Base-by-base conservation (phyloP, 2,113 vertebrate genomes). In the Oophaga pumilio region DNA sequence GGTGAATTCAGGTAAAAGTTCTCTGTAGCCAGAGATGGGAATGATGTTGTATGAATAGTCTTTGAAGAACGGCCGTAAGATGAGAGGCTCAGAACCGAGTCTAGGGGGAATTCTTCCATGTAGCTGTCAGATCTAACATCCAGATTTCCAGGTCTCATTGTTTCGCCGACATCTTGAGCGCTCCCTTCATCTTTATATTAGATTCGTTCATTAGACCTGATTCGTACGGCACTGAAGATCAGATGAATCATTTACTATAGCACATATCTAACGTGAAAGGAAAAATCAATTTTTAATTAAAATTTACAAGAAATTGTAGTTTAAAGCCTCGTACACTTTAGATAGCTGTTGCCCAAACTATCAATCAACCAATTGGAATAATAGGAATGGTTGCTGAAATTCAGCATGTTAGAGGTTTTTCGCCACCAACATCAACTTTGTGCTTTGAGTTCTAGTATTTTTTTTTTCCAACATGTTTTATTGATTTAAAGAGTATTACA, bases 121-220 rank as follows among this genome's bases (percentile, higher is more conserved):
- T 60, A 79, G 59, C 14, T 69, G 85, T 87, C 60, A 78, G 20
- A 18, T 28, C 8, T 81, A 28, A 77, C 64, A 50, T 82, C 49
- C 77, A 69, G n/a, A 15, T 17, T 52, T 12, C 5, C 24, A 13
- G 56, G 17, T 43, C 9, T 43, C 50, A 53, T n/a, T 22, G 33
- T 6, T 28, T 13, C 57, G n/a, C 52, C 22, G 28, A 73, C 69
- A 43, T 73, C 69, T 73, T 33, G 0, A 73, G 28, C 69, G 18
- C 17, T 2, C 17, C 33, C 17, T 73, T 43, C 33, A 33, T 69
- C 66, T 69, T 69, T 12, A 5, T 0, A 26, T 4, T 71, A 71
- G 6, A 33, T 33, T 14, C 8, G 4, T 28, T 33, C 68, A 71
- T 11, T 0, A 66, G 22, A 66, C 20, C 24, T 10, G 62, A 0